Evolutionary conservation across 1,140 invertebrate species (phyloP), one percentile per base, ranked within the genome.

Genomic region (Antheraea pernyi): DNA sequence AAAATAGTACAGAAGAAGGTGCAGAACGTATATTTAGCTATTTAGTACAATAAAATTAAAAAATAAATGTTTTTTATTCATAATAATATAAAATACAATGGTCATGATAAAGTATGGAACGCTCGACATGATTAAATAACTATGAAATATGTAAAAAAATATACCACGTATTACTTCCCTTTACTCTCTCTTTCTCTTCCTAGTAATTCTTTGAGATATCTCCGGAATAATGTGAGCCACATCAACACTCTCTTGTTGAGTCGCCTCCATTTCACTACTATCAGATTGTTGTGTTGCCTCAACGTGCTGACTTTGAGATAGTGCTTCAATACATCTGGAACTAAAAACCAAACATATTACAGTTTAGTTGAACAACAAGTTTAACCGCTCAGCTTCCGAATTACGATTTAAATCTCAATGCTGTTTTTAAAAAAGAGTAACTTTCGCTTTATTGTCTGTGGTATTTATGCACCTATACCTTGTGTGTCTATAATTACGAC

Each of bases 1-100:
- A 90, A 88, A 82, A 65, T 88, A 18, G 84, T 91, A 8, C 80
- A 77, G 63, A 81, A 76, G 61, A 91, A 91, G 84, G 88, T 90
- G 9, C 79, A 88, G 78, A 91, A 91, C 76, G 86, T 90, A 11
- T 91, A 90, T 70, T 83, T 91, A 81, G 86, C 88, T 42, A 86
- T 86, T 65, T 89, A 77, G 22, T 42, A 42, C 39, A 42, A 30
- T 30, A 30, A 30, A 2, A 30, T 30, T 30, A 30, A n/a, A n/a
- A n/a, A 30, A 30, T 30, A 30, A 30, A 4, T 4, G 22, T 30
- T 30, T 30, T n/a, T 30, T 2, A 30, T 30, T 30, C 22, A 30
- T 30, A 30, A 30, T 30, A 30, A 1, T 2, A 30, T 30, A 1
- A 30, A 30, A 30, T 42, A 42, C 65, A 30, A 65, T 61, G 19